Percentiles rank a stretch among this genome's conserved stretches.
Evolutionary conservation across 2,797 vertebrate genomes (phyloP).

Genomic region (Trematomus bernacchii): DNA sequence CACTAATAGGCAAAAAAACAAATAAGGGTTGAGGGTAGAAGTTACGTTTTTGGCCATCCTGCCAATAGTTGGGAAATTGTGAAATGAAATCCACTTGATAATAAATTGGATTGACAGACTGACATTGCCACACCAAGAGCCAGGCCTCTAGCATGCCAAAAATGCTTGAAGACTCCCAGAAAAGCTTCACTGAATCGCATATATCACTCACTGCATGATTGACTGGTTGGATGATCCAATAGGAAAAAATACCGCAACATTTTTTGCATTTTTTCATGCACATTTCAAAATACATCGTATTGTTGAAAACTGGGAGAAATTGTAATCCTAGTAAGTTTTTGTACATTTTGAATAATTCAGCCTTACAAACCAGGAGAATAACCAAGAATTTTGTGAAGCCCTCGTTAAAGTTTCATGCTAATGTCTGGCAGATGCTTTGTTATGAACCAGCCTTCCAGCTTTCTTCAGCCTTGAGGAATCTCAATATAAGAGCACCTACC

Average conservation of each 20-base stretch:
- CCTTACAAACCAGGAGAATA: conserved; percentile 11
- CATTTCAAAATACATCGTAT: too few relatives aligned
- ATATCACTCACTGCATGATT: neutral
- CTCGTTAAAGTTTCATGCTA: conserved; percentile 62
- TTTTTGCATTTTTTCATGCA: too few relatives aligned
- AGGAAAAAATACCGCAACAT: too few relatives aligned
- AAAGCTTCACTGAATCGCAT: neutral
- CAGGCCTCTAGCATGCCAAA: neutral
- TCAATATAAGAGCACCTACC: conserved; percentile 28
- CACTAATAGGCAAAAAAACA: too few relatives aligned
- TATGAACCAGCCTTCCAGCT: conserved; percentile 39
- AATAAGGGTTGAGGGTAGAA: neutral
- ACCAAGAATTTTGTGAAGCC: conserved; percentile 22
- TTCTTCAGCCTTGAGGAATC: conserved; percentile 25
- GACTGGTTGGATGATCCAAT: too few relatives aligned
- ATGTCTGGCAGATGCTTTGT: conserved; percentile 40
- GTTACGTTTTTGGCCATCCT: neutral
- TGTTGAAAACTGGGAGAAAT: neutral
- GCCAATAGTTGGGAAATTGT: neutral
- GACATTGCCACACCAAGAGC: neutral
- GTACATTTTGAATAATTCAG: conserved; percentile 58
- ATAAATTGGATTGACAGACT: neutral
- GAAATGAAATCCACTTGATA: neutral
- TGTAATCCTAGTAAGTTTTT: conserved; percentile 9
- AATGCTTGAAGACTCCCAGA: neutral